Percentiles rank a stretch among this genome's conserved stretches.
Conservation (phyloP, 2,888 invertebrate species). For the Macrosiphum euphorbiae region DNA sequence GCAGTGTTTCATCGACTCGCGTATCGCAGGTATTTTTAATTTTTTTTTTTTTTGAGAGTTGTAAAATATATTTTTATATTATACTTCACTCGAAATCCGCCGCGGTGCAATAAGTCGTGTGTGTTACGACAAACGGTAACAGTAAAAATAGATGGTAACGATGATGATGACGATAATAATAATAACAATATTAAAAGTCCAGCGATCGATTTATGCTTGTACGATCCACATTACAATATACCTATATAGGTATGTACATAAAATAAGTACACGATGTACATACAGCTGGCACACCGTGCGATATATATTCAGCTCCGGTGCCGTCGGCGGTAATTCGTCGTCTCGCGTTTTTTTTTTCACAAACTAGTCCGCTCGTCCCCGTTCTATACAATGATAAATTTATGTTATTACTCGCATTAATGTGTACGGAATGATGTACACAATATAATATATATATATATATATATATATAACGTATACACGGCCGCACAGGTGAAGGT, state of each 20-base stretch:
- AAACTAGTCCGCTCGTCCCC: conserved; percentile 36
- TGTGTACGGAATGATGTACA: conserved; percentile 1
- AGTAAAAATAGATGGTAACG: not conserved
- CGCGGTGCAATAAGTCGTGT: not conserved
- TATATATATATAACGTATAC: not conserved
- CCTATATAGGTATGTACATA: not conserved
- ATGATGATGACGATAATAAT: not conserved
- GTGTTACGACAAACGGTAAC: not conserved
- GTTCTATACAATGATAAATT: not conserved
- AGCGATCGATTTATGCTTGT: not conserved
- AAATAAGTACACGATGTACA: not conserved
- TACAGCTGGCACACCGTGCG: not conserved
- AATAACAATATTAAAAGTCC: not conserved
- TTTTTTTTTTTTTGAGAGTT: not conserved
- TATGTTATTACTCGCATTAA: conserved; percentile 29
- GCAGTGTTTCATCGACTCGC: not conserved
- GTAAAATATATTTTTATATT: not conserved
- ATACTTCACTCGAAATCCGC: not conserved
- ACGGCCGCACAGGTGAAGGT: not conserved
- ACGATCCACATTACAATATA: not conserved
- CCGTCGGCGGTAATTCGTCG: conserved; percentile 33
- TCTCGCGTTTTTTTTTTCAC: conserved; percentile 30
- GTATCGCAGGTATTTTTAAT: not conserved
- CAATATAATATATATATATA: not conserved
- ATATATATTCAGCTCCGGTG: not conserved